Percentiles rank a stretch among this genome's conserved stretches.
Evolutionary conservation across 1,140 invertebrate genomes (phyloP).

Genomic region (Thaumetopoea pityocampa): DNA sequence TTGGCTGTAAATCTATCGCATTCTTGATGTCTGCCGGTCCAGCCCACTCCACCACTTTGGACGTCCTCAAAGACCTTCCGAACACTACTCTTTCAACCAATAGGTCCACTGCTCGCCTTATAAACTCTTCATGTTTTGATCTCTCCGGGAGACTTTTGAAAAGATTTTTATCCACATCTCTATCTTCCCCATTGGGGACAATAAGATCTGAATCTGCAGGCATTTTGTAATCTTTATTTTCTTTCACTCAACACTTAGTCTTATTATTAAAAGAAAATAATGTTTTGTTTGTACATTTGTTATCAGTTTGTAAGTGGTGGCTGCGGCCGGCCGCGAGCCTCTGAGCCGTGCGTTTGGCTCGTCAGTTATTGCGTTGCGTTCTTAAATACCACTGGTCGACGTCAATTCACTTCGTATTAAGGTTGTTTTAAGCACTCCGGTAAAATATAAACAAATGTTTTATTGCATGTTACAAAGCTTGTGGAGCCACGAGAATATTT

Average conservation of each 20-base stretch:
- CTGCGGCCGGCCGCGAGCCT: constrained; percentile 49
- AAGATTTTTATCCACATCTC: constrained; percentile 28
- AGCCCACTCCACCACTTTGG: constrained; percentile 86
- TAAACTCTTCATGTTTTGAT: constrained; percentile 82
- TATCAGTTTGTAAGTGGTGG: constrained; percentile 20
- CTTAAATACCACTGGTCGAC: constrained; percentile 61
- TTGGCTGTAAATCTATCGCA: constrained; percentile 81
- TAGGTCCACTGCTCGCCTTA: constrained; percentile 82
- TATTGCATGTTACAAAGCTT: constrained; percentile 2
- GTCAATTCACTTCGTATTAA: constrained; percentile 66
- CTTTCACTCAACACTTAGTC: constrained; percentile 11
- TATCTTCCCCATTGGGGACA: constrained; percentile 38
- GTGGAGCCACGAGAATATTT: background rate
- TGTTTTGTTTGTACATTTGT: constrained; percentile 29
- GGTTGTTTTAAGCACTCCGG: constrained; percentile 47
- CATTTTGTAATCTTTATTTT: constrained; percentile 42
- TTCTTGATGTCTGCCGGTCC: constrained; percentile 80
- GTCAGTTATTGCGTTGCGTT: constrained; percentile 43
- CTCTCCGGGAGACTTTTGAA: constrained; percentile 76
- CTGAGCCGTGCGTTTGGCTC: constrained; percentile 45
- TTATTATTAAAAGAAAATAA: constrained; percentile 23
- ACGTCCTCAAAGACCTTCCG: constrained; percentile 80
- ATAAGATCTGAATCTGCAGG: constrained; percentile 64
- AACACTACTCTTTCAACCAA: constrained; percentile 86
- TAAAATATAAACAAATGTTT: constrained; percentile 19